Conservation (phyloP, 2,888 invertebrate species). For the Epirrita christyi region DNA sequence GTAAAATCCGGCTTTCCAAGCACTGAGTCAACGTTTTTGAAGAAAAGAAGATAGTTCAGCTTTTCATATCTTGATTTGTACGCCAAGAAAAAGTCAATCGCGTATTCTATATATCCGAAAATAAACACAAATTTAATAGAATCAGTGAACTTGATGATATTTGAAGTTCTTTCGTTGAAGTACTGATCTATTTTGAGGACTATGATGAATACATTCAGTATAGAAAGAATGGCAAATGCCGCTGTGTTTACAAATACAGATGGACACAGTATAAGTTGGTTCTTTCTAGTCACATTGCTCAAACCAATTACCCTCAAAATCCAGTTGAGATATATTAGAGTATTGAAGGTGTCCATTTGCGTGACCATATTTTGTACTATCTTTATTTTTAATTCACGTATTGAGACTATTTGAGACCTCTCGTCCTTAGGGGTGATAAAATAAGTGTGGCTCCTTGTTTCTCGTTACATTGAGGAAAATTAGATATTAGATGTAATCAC, state of each 20-base stretch:
- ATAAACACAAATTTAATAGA: constrained; percentile 11
- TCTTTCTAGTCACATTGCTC: constrained; percentile 13
- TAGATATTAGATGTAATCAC: too few species aligned
- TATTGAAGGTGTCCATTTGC: constrained; percentile 12
- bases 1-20: constrained; percentile 37
- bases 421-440: too few species aligned
- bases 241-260: constrained; percentile 5
- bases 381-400: too few species aligned
- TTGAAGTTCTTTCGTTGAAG: not conserved
- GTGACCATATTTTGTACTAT: not conserved
- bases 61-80: constrained; percentile 1
- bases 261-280: constrained; percentile 4
- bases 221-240: not conserved
- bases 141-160: constrained; percentile 33
- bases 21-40: constrained; percentile 39
- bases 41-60: constrained; percentile 19
- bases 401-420: too few species aligned
- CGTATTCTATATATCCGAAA: constrained; percentile 4
- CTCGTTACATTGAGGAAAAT: too few species aligned
- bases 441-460: too few species aligned
- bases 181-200: not conserved
- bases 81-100: constrained; percentile 3
- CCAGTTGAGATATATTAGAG: constrained; percentile 9
- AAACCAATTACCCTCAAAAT: constrained; percentile 15
- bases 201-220: not conserved